Conservation (phyloP, 2,797 vertebrate species). For the Cephalopachus bancanus region DNA sequence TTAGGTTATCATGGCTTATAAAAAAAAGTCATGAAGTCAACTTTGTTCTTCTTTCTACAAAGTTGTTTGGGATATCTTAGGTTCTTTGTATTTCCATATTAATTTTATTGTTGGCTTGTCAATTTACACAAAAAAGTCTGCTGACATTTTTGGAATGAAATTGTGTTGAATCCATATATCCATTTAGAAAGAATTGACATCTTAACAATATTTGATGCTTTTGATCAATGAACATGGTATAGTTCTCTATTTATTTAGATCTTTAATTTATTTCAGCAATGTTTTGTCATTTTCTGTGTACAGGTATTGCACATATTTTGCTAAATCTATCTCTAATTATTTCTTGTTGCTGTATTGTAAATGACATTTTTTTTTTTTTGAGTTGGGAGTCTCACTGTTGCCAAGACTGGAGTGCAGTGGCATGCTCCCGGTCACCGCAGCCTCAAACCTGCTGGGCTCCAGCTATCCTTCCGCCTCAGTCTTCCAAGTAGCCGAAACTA, state of each 20-base stretch:
- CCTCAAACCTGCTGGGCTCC: no score
- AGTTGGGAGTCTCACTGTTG: no score
- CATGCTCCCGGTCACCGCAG: no score
- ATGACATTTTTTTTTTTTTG: not conserved
- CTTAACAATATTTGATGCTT: slow-evolving; percentile 22
- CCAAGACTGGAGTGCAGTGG: no score
- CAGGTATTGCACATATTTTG: not conserved
- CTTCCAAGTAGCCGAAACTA: no score
- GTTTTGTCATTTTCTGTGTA: slow-evolving; percentile 21
- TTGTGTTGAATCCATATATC: not conserved
- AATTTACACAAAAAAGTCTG: not conserved
- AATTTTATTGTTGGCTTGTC: not conserved
- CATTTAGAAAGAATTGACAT: not conserved
- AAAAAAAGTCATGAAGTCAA: slow-evolving; percentile 30
- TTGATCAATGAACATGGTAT: not conserved
- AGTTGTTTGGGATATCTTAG: not conserved
- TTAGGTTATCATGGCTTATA: not conserved
- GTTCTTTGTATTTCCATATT: not conserved
- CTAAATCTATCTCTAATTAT: slow-evolving; percentile 10
- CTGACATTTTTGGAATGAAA: slow-evolving; percentile 21
- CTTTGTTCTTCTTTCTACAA: not conserved
- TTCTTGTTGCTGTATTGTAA: slow-evolving; percentile 1
- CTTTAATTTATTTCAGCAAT: slow-evolving; percentile 23
- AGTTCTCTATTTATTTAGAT: slow-evolving; percentile 34
- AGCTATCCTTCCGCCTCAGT: no score